Evolutionary conservation across 2,797 vertebrate genomes (phyloP).

Genomic region (Pelochelys cantorii): DNA sequence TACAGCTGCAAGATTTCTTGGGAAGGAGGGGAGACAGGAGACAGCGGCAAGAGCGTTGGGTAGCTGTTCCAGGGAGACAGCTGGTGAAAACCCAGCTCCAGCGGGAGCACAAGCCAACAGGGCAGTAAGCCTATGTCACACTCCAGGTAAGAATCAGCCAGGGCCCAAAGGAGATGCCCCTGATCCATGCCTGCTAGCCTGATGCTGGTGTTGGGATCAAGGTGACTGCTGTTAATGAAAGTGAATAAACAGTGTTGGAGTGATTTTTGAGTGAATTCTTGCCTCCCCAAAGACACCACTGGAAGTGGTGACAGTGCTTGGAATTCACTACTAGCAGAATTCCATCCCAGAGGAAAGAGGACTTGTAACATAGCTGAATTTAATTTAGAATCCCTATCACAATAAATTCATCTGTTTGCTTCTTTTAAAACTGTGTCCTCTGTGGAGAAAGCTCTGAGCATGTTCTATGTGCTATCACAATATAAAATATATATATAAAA

Average conservation of each 20-base stretch:
- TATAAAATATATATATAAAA: too few species aligned
- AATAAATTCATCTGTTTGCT: neutral
- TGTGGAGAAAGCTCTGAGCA: neutral
- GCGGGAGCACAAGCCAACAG: neutral
- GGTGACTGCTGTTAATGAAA: neutral
- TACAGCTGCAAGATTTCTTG: neutral
- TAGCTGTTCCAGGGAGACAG: neutral
- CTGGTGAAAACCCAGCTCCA: neutral
- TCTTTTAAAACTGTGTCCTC: neutral
- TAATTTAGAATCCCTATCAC: constrained; percentile 23
- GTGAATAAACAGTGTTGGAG: neutral
- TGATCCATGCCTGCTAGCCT: neutral
- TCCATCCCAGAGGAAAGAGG: constrained; percentile 12
- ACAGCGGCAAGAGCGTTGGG: neutral
- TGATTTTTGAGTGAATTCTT: neutral
- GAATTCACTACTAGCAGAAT: neutral
- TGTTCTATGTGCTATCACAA: neutral
- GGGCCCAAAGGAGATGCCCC: neutral
- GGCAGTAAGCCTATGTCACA: neutral
- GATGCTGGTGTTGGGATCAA: neutral
- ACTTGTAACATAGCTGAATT: constrained; percentile 20
- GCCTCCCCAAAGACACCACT: neutral
- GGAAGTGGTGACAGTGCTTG: neutral
- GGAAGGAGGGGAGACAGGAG: neutral
- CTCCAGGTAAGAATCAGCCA: neutral